Base-by-base conservation (phyloP, 2,888 invertebrate genomes). In the Trichogramma evanescens region DNA sequence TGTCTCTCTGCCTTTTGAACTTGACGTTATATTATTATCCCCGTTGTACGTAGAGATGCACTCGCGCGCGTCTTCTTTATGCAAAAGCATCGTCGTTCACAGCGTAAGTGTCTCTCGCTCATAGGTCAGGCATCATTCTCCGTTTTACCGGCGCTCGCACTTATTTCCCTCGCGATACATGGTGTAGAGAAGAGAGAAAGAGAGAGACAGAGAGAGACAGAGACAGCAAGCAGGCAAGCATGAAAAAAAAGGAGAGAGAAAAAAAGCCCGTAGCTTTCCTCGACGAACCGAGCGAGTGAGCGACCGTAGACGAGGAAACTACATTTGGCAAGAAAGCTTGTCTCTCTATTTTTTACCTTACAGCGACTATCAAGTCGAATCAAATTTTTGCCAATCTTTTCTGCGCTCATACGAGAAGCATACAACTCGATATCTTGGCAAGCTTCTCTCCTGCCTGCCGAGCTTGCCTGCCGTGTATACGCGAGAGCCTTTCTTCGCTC, bases 341-440 rank as follows among this genome's bases (percentile, higher is more conserved):
- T 48, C 39, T 26, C 45, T n/a, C 46, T 7, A 48, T 48, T 48
- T 41, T 10, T 55, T 39, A 39, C 48, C 42, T 46, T 45, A 45
- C 6, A 54, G 56, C 51, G 10, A 40, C 50, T 61, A 58, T 62
- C 56, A 56, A 58, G 42, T 49, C 56, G 60, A 65, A 61, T 63
- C 48, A 63, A 65, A 61, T 54, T 61, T 63, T 61, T 9, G 46
- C 63, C 45, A 26, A 57, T 61, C 59, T 59, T 59, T 49, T 26
- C 13, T 10, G 7, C 10, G n/a, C 38, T 38, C 38, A 46, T 9
- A 9, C 42, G 48, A 54, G 45, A 53, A 6, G 26, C n/a, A 38
- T 53, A 45, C 52, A 49, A 38, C 45, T 58, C 64, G 58, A 64
- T 62, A 63, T 58, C 51, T 63, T 59, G 63, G 61, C 65, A 63